These are phyloP conservation scores for Agonopterix subpropinquella DNA, from an alignment of 2,888 invertebrate genomes.

Conservation along the genomic window DNA sequence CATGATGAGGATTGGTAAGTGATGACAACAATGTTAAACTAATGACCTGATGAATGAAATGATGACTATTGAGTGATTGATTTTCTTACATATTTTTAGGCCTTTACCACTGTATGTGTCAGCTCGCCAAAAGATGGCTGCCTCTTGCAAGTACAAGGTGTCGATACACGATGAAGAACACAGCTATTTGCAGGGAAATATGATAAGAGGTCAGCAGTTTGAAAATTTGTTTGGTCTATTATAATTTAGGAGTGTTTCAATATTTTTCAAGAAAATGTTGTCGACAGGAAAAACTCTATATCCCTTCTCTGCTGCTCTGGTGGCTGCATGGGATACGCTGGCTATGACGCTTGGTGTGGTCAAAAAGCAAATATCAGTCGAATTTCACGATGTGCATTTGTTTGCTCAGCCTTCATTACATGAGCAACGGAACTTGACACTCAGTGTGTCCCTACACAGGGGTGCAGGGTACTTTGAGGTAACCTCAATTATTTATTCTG, in stretches of 20 bases:
- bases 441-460: constrained; percentile 76
- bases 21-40: neutral
- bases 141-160: constrained; percentile 13
- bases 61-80: neutral
- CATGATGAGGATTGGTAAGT: constrained; percentile 80
- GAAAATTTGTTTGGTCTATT: neutral
- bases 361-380: constrained; percentile 79
- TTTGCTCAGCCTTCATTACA: constrained; percentile 74
- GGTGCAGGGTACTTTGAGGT: constrained; percentile 78
- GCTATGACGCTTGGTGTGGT: constrained; percentile 72
- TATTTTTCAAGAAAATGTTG: too few species aligned
- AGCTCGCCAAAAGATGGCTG: constrained; percentile 23
- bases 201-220: constrained; percentile 13
- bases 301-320: constrained; percentile 86
- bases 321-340: constrained; percentile 82
- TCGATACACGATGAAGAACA: constrained; percentile 33
- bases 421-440: constrained; percentile 66
- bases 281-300: constrained; percentile 76
- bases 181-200: constrained; percentile 86
- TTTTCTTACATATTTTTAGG: neutral
- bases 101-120: constrained; percentile 19
- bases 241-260: too few species aligned
- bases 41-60: neutral
- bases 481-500: constrained; percentile 1
- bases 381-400: constrained; percentile 79